phyloP scores from a whole-genome alignment of 2,113 vertebrate species.

The Pachycephala philippinensis region DNA sequence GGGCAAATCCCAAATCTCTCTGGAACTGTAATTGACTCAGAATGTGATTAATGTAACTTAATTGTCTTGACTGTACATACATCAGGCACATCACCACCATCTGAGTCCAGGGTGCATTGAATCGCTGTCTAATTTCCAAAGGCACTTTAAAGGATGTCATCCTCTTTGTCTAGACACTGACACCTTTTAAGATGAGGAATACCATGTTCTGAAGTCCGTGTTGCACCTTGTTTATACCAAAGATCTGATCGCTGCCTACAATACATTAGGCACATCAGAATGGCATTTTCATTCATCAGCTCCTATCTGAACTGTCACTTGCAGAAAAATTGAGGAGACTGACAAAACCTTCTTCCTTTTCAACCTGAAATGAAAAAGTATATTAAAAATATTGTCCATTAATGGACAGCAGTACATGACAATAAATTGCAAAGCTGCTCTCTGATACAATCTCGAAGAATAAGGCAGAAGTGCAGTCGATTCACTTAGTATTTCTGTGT shows the following conservation, averaged over 20 bases:
- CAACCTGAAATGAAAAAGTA: constrained; percentile 39
- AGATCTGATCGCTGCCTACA: constrained; percentile 30
- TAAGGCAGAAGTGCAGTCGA: not conserved
- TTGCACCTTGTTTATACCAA: constrained; percentile 44
- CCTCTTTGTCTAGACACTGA: constrained; percentile 55
- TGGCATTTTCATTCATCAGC: constrained; percentile 39
- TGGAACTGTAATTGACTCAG: constrained; percentile 63
- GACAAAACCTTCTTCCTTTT: constrained; percentile 28
- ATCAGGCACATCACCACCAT: constrained; percentile 61
- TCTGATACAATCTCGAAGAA: not conserved
- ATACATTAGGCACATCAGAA: constrained; percentile 8
- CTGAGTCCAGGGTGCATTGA: constrained; percentile 50
- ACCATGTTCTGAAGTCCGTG: not conserved
- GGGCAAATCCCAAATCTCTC: constrained; percentile 59
- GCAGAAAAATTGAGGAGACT: constrained; percentile 26
- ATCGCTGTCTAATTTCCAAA: constrained; percentile 58
- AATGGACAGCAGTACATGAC: not conserved
- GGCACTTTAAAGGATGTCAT: constrained; percentile 55
- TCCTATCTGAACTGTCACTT: constrained; percentile 49
- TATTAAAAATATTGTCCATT: constrained; percentile 1
- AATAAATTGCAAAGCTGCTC: constrained; percentile 21
- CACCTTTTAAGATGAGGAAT: constrained; percentile 57
- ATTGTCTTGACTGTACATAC: constrained; percentile 70
- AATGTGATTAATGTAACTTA: constrained; percentile 72
- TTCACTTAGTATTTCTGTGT: not conserved